Percentiles rank a stretch among this genome's conserved stretches.
These are phyloP conservation scores for Cynodonichthys magdalenae DNA, from an alignment of 2,797 vertebrate species.

Conservation along the genomic window DNA sequence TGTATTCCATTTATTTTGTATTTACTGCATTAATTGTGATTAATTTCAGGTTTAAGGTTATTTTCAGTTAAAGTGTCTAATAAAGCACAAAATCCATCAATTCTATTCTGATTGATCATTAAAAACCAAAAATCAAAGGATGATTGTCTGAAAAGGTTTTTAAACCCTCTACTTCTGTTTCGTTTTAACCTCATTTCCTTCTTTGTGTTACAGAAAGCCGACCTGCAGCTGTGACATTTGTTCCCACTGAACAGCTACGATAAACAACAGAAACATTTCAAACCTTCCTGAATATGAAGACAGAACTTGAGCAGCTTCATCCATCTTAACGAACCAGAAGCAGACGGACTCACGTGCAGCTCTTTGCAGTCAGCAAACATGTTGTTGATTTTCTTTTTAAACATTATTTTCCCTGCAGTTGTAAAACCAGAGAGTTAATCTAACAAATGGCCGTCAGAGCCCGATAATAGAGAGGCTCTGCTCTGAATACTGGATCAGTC, in stretches of 20 bases:
- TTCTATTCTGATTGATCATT: too few relatives aligned
- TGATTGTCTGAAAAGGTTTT: too few relatives aligned
- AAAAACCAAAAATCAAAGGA: too few relatives aligned
- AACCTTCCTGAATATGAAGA: conserved; percentile 41
- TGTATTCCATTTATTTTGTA: neutral
- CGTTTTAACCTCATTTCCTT: too few relatives aligned
- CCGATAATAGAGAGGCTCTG: conserved; percentile 53
- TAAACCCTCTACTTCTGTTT: too few relatives aligned
- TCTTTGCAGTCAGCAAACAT: conserved; percentile 44
- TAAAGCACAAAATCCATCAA: too few relatives aligned
- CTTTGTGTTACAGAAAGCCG: conserved; percentile 8
- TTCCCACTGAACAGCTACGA: conserved; percentile 8
- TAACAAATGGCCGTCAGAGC: conserved; percentile 71
- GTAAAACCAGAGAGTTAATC: conserved; percentile 72
- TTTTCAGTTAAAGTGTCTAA: too few relatives aligned
- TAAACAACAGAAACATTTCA: conserved; percentile 16
- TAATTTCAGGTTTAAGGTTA: too few relatives aligned
- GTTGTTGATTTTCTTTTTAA: conserved; percentile 21
- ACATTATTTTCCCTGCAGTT: conserved; percentile 39
- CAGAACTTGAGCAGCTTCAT: conserved; percentile 6
- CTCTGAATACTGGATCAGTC: conserved; percentile 73
- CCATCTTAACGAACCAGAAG: conserved; percentile 5
- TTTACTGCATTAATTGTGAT: neutral
- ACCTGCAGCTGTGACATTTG: conserved; percentile 48
- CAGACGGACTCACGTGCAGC: conserved; percentile 14